Evolutionary conservation across 1,140 invertebrate genomes (phyloP), one percentile per base, ranked within the genome.

Genomic region (Drosophila yakuba): DNA sequence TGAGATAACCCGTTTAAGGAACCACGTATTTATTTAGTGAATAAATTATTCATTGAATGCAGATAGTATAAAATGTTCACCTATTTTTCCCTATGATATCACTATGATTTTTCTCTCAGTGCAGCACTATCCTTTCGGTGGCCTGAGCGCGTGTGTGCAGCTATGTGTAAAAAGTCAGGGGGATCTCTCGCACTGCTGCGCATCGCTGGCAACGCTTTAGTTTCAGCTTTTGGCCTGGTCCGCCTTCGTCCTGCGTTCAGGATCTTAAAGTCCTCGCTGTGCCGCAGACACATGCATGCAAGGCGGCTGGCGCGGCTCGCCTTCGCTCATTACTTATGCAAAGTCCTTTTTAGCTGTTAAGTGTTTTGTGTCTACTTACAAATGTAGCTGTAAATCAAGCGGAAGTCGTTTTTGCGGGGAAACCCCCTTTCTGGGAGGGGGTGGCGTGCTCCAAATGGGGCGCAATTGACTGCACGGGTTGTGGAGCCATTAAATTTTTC

Each of bases 261-360:
- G 50, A 66, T 66, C 58, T 79, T 79, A 36, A 66, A 66, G 59
- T 23, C 66, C 20, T 62, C 8, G 66, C 20, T 1, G 32, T 28
- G 23, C 20, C 35, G 15, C 25, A 36, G 23, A 25, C 58, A 60
- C 55, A 52, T 57, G 48, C 60, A 74, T 32, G 48, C 48, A 20
- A 61, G 50, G 35, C 62, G 77, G 51, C 58, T 52, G 59, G 15
- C 43, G 15, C 15, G 15, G 45, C 51, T 23, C 43, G 50, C 39
- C 23, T 48, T 36, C 39, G 54, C 77, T 85, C 79, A 89, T 88
- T 89, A 82, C 72, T 71, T 68, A 88, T 88, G 83, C 83, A 89
- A 88, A 89, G 84, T 89, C 79, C 78, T 64, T 88, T 88, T 86
- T 73, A 89, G 84, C 83, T 83, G 84, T 83, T 88, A 89, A 88